phyloP scores from a whole-genome alignment of 2,888 invertebrate species.

The Oeneis ivallda region DNA sequence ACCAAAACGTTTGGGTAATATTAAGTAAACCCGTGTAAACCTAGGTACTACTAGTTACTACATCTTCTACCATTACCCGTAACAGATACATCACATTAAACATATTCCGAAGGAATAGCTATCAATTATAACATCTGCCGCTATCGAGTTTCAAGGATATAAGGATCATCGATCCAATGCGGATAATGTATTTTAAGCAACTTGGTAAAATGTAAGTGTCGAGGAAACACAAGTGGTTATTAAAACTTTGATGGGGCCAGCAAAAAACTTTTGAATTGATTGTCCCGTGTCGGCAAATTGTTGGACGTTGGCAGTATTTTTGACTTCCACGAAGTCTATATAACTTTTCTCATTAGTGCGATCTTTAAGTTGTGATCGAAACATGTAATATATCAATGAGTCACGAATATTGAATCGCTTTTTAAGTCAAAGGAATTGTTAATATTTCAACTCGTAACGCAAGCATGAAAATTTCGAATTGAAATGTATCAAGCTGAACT shows the following conservation, averaged over 20 bases:
- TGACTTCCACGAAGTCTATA: conserved; percentile 61
- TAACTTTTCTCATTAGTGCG: conserved; percentile 76
- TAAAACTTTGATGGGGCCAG: conserved; percentile 50
- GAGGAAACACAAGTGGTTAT: conserved; percentile 56
- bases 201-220: conserved; percentile 54
- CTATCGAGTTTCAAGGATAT: not conserved
- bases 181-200: conserved; percentile 7
- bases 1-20: too few relatives aligned
- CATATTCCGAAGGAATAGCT: too few relatives aligned
- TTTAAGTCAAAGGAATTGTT: not conserved
- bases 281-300: conserved; percentile 71
- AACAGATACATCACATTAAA: too few relatives aligned
- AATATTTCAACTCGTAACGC: not conserved
- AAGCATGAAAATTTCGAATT: too few relatives aligned
- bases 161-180: not conserved
- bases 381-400: conserved; percentile 12
- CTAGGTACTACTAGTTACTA: too few relatives aligned
- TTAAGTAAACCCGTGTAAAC: too few relatives aligned
- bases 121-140: too few relatives aligned
- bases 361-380: conserved; percentile 60
- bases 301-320: conserved; percentile 69
- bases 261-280: conserved; percentile 73
- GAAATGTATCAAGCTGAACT: too few relatives aligned
- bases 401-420: not conserved
- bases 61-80: too few relatives aligned